Base-by-base conservation (phyloP, 2,113 vertebrate species). In the Hippocampus comes region DNA sequence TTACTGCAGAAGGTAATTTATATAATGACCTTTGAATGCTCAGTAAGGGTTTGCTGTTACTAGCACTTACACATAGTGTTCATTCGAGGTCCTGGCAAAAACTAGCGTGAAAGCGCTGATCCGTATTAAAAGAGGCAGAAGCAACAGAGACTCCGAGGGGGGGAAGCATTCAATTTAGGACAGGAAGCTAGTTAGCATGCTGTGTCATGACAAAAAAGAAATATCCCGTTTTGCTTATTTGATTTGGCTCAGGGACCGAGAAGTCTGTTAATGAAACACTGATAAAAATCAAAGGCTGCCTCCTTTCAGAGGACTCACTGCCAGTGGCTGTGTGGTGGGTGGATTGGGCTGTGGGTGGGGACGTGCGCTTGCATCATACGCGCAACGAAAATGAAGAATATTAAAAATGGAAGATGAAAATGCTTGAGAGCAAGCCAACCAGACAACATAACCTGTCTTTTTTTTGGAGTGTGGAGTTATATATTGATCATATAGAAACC, bases 181-280 rank as follows among this genome's bases (percentile, higher is more conserved):
- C 78, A 82, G 82, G 81, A 82, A 88, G 68, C 76, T 84, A 56
- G 59, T 63, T 73, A 67, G 63, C 12, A 17, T 51, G 64, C 71
- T 77, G 69, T 66, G 63, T 82, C 71, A 86, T 38, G 72, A 72
- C 78, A 73, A 77, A 51, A 63, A 85, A 66, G 83, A 89, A 90
- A 84, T 78, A 79, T 80, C 75, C 53, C 15, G 8, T 66, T 82
- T 76, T 76, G 84, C 68, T 88, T 91, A 84, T 89, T 92, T 91
- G 75, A 77, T 74, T 91, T 92, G 90, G 88, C 90, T 77, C n/a
- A 42, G 55, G 72, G 10, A 69, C 64, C n/a, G 53, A 78, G 78
- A 76, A 63, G 20, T 78, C 65, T 77, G 74, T 73, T 79, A 71
- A 81, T 83, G 74, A 76, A 67, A 73, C 67, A 73, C 53, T 76